These are phyloP conservation scores for Argyra leucocephala DNA, from an alignment of 2,888 invertebrate species.

Conservation along the genomic window DNA sequence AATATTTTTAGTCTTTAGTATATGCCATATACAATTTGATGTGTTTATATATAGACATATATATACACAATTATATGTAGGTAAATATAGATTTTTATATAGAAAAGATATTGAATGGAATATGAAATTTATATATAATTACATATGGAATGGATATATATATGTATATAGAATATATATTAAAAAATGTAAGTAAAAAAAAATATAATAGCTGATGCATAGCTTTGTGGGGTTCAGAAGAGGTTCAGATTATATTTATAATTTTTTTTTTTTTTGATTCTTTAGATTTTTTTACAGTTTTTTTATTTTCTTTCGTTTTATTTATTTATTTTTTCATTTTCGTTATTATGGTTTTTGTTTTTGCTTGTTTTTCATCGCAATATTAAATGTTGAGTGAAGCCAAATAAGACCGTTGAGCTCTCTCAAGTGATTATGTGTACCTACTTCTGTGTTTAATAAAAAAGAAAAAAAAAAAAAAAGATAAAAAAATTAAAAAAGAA, in stretches of 20 bases:
- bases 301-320: background rate
- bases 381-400: slow-evolving; percentile 9
- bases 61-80: background rate
- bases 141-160: background rate
- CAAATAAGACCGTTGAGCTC: slow-evolving; percentile 12
- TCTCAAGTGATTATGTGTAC: slow-evolving; percentile 10
- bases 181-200: background rate
- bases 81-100: background rate
- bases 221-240: slow-evolving; percentile 4
- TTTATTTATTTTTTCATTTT: background rate
- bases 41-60: background rate
- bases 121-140: background rate
- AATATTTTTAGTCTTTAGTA: slow-evolving; percentile 1
- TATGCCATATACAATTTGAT: background rate
- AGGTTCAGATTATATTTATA: slow-evolving; percentile 4
- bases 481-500: too few relatives aligned
- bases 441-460: background rate
- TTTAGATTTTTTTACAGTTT: background rate
- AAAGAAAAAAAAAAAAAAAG: too few relatives aligned
- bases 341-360: background rate
- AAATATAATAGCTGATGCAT: slow-evolving; percentile 1
- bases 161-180: background rate
- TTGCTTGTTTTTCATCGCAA: background rate
- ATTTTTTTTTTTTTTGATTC: slow-evolving; percentile 7
- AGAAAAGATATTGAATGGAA: background rate